Evolutionary conservation across 2,888 invertebrate species (phyloP), one percentile per base, ranked within the genome.

Genomic region (Odontomyia ornata): DNA sequence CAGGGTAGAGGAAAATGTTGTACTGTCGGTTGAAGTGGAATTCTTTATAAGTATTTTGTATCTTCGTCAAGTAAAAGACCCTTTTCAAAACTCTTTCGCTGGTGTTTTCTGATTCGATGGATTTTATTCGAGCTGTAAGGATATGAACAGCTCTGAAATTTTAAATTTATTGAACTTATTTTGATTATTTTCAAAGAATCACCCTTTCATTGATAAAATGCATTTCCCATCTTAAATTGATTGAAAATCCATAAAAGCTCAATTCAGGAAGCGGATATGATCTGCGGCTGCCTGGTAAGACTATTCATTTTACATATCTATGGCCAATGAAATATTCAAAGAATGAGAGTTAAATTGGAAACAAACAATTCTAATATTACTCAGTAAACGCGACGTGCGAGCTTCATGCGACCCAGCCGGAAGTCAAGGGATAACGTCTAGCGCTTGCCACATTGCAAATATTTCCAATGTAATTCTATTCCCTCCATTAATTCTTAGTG

Each of bases 401-500:
- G 65, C 23, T 46, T 46, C 69, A n/a, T 46, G 56, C 72, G 18
- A 28, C 18, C 15, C n/a, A n/a, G 18, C 11, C 23, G 21, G 69
- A 21, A 47, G 27, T 13, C 15, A 47, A 47, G 25, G 56, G 57
- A 72, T 72, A 72, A 18, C 30, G 28, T 56, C 57, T 30, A 4
- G 56, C 57, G n/a, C n/a, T 47, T 30, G 57, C 57, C 56, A 72
- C 28, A 56, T 57, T 72, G 72, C 72, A 72, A 72, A 72, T 72
- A 72, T 72, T 72, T 72, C 56, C 72, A n/a, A 72, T 72, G 72
- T 72, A 72, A 72, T 72, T 72, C 72, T 56, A 72, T 72, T 72
- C 72, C 46, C 72, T 72, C 72, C 72, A 72, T 72, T 72, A 72
- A 72, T 72, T 72, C 72, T 27, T 30, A 72, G 72, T 72, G 72